Conservation (phyloP, 1,140 invertebrate genomes). For the Trichogramma pretiosum region DNA sequence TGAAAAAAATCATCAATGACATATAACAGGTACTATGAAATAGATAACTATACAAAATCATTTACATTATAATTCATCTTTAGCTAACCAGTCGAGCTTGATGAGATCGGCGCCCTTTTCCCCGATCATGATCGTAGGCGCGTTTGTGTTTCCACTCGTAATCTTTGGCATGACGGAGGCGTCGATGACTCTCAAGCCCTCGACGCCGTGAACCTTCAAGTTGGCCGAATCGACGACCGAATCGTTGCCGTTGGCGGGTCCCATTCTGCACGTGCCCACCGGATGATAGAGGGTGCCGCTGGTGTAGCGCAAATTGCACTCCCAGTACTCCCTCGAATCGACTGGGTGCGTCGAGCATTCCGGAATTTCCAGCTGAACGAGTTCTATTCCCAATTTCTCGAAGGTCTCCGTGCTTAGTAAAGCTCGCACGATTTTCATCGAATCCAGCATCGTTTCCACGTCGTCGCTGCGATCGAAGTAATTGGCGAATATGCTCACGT, state of each 20-base stretch:
- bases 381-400: slow-evolving; percentile 24
- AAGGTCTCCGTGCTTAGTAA: slow-evolving; percentile 27
- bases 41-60: too few species aligned
- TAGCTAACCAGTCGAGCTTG: slow-evolving; percentile 58
- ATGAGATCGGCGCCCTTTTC: slow-evolving; percentile 81
- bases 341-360: slow-evolving; percentile 23
- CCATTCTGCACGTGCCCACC: slow-evolving; percentile 49
- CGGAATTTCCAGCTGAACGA: slow-evolving; percentile 13
- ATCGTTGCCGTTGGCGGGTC: slow-evolving; percentile 32
- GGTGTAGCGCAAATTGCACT: slow-evolving; percentile 42
- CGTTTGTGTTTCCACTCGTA: slow-evolving; percentile 71
- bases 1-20: too few species aligned
- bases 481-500: slow-evolving; percentile 62
- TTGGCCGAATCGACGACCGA: slow-evolving; percentile 69
- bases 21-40: too few species aligned
- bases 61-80: slow-evolving; percentile 21
- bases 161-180: slow-evolving; percentile 70
- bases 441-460: slow-evolving; percentile 31
- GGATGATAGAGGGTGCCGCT: slow-evolving; percentile 43
- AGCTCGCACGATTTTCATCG: slow-evolving; percentile 18
- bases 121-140: slow-evolving; percentile 81
- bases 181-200: slow-evolving; percentile 64
- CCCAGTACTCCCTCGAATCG: slow-evolving; percentile 44
- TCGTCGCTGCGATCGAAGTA: slow-evolving; percentile 51
- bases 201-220: slow-evolving; percentile 61